Base-by-base conservation (phyloP, 30 jellyfish, hydroid and myxozoan species). In the Aurelia coerulea region DNA sequence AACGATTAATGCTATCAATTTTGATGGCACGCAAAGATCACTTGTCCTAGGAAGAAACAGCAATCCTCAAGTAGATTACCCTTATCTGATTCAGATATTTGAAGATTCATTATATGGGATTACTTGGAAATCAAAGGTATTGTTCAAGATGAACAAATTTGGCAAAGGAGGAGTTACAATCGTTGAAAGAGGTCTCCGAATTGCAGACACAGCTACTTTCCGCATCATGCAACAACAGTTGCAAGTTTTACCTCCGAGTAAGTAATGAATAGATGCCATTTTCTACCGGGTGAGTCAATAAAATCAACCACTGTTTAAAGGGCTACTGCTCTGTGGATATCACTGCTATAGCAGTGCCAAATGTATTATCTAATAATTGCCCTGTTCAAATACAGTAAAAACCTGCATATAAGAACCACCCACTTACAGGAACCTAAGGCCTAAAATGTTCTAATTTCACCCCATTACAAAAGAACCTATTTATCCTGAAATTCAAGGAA, bases 1-100 rank as follows among this genome's bases (percentile, higher is more conserved):
- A 33, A 19, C 87, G 19, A 85, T 95, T 13, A 97, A 73, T 60
- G 37, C 98, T 41, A 74, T 95, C 49, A 65, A 58, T 52, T 15
- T 90, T 68, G 97, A 90, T 76, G 99, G 99, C 4, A 76, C 92
- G 3, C 86, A 64, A 15, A 72, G 97, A 54, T 52, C 88, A n/a
- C 69, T 86, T 52, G 93, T 90, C 10, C 49, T 59, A 18, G 66
- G 95, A 17, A 32, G 86, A 37, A 51, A n/a, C 6, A 63, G 18
- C 0, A 68, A 63, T 74, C 66, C 96, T 3, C 12, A 23, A 2
- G 42, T 89, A 31, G 90, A 72, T 23, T 68, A 65, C 52, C 99
- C 99, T 34, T 81, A 74, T 67, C 23, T 96, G 4, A 95, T 95
- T 50, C 95, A 87, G 46, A 86, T 95, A 37, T 95, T 95, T 68